Evolutionary conservation across 1,140 invertebrate genomes (phyloP).

Genomic region (Akabosia matsudoensis): DNA sequence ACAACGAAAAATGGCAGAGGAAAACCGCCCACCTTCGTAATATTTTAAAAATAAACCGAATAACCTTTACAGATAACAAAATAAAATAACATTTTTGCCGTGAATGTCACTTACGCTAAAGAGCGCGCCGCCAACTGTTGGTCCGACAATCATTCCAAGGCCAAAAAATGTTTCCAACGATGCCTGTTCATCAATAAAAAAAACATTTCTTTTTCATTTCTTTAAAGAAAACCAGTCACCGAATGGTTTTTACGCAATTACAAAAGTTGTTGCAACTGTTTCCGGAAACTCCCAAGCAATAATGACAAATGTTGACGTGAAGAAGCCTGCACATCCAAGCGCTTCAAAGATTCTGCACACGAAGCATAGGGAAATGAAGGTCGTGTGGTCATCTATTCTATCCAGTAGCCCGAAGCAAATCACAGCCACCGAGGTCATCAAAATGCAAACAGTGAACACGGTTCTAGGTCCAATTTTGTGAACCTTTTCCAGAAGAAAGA

Average conservation of each 20-base stretch:
- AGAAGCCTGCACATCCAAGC: conserved; percentile 58
- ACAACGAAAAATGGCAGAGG: conserved; percentile 79
- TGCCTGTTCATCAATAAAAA: conserved; percentile 64
- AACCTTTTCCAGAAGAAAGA: conserved; percentile 62
- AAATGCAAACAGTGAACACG: conserved; percentile 56
- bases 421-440: conserved; percentile 51
- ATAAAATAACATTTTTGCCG: too few relatives aligned
- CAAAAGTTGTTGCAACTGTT: conserved; percentile 60
- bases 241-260: conserved; percentile 48
- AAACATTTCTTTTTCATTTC: neutral
- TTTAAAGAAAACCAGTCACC: neutral
- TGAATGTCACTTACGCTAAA: neutral
- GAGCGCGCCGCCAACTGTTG: neutral
- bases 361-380: conserved; percentile 60
- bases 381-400: conserved; percentile 52
- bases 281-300: conserved; percentile 59
- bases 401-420: conserved; percentile 58
- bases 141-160: conserved; percentile 56
- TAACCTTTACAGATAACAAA: too few relatives aligned
- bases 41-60: neutral
- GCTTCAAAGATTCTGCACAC: conserved; percentile 59
- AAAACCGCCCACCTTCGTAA: conserved; percentile 61
- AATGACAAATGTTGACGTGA: conserved; percentile 61
- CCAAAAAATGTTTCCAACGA: conserved; percentile 86
- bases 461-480: conserved; percentile 71